phyloP scores from a whole-genome alignment of 2,888 invertebrate genomes.

The Amaurobius ferox region DNA sequence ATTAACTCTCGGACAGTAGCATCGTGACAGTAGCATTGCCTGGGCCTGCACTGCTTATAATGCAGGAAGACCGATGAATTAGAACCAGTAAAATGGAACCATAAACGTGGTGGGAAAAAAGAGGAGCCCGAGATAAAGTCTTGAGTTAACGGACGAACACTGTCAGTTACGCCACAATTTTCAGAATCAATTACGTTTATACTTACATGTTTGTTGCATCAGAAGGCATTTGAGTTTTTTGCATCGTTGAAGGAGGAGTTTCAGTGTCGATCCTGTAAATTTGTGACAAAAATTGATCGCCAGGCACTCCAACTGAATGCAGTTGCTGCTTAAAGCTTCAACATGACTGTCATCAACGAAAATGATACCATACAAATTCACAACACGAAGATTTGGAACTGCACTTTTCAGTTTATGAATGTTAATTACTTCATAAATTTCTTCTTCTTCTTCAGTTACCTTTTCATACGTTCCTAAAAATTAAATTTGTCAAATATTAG shows the following conservation, averaged over 20 bases:
- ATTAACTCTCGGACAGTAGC: no score
- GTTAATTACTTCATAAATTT: slow-evolving; percentile 99
- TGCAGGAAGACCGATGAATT: no score
- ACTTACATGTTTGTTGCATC: slow-evolving; percentile 95
- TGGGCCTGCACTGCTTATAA: no score
- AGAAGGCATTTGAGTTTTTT: slow-evolving; percentile 92
- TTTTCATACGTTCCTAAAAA: slow-evolving; percentile 93
- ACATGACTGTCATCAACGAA: slow-evolving; percentile 99
- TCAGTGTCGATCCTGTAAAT: slow-evolving; percentile 96
- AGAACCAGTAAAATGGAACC: no score
- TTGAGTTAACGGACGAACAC: no score
- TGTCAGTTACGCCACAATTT: no score
- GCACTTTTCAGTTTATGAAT: slow-evolving; percentile 98
- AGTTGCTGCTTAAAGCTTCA: slow-evolving; percentile 91
- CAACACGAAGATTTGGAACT: slow-evolving; percentile 96
- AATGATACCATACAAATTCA: slow-evolving; percentile 98
- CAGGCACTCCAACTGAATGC: slow-evolving; percentile 96
- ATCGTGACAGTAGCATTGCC: no score
- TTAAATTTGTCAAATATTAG: no score
- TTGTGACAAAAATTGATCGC: slow-evolving; percentile 98
- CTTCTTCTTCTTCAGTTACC: slow-evolving; percentile 98
- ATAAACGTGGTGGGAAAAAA: no score
- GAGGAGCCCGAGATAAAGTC: no score
- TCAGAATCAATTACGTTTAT: no score
- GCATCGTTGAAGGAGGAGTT: slow-evolving; percentile 94